phyloP scores from a whole-genome alignment of 2,797 vertebrate genomes.

The Alca torda region DNA sequence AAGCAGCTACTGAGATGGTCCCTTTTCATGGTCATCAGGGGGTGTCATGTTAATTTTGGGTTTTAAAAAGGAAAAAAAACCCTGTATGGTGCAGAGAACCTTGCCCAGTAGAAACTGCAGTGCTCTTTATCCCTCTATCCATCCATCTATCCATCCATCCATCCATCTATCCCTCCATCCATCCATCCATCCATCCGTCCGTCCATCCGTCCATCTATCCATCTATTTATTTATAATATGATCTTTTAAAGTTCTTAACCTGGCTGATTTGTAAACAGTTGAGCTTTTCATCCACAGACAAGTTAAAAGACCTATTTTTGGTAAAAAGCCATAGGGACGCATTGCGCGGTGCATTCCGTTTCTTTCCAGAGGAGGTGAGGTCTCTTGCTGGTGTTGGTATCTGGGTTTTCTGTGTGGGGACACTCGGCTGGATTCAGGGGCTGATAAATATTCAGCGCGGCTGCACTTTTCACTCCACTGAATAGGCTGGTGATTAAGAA shows the following conservation, averaged over 20 bases:
- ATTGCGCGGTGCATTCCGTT: accelerated
- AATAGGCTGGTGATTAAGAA: neutral
- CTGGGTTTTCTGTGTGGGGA: neutral
- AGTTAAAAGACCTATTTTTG: neutral
- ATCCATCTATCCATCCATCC: neutral
- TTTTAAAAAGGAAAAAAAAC: neutral
- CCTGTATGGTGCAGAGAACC: too few relatives aligned
- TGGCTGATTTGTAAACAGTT: neutral
- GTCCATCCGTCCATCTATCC: neutral
- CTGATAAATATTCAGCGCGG: neutral
- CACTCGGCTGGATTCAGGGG: neutral
- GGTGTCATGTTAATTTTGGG: neutral
- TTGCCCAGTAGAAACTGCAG: too few relatives aligned
- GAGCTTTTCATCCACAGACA: neutral
- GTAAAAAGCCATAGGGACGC: neutral
- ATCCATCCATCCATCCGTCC: neutral
- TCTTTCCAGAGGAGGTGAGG: neutral
- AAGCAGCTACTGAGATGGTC: neutral
- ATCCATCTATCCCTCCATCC: too few relatives aligned
- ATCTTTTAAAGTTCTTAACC: neutral
- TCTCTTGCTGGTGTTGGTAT: neutral
- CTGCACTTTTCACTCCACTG: neutral
- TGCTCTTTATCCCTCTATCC: too few relatives aligned
- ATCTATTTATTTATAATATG: neutral
- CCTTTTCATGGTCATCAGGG: neutral